Conservation (phyloP, 2,797 vertebrate species). For the Eupleurogrammus muticus region DNA sequence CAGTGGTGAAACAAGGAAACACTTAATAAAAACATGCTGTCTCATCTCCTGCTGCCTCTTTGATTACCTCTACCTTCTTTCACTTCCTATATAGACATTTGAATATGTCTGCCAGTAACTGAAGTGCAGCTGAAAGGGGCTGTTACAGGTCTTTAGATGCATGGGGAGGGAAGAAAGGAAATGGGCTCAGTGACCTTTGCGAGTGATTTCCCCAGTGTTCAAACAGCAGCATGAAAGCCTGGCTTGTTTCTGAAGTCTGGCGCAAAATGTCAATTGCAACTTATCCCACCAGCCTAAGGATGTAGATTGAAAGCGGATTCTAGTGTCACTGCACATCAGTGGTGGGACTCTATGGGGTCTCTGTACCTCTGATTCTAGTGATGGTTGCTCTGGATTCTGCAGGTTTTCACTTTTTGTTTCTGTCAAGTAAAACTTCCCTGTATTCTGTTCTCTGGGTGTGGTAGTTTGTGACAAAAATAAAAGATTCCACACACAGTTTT, state of each 20-base stretch:
- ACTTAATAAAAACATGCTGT: conserved; percentile 62
- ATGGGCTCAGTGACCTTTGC: conserved; percentile 89
- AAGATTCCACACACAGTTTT: conserved; percentile 21
- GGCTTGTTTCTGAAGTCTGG: conserved; percentile 88
- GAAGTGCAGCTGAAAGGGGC: conserved; percentile 77
- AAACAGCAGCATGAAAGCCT: conserved; percentile 89
- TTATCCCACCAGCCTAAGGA: conserved; percentile 85
- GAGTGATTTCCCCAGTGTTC: conserved; percentile 87
- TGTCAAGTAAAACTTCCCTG: conserved; percentile 9
- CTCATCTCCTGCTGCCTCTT: conserved; percentile 45
- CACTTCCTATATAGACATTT: conserved; percentile 73
- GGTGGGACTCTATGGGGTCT: conserved; percentile 71
- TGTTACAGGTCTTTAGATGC: conserved; percentile 82
- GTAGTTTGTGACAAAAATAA: conserved; percentile 20
- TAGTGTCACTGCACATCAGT: conserved; percentile 80
- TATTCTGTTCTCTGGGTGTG: conserved; percentile 12
- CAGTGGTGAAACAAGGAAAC: conserved; percentile 18
- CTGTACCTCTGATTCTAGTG: conserved; percentile 57
- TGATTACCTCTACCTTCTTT: conserved; percentile 46
- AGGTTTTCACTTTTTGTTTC: conserved; percentile 24
- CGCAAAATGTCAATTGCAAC: conserved; percentile 90
- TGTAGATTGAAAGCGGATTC: conserved; percentile 85
- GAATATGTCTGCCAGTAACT: conserved; percentile 76
- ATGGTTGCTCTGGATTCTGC: conserved; percentile 22
- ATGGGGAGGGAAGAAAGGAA: conserved; percentile 81